Evolutionary conservation across 2,797 vertebrate species (phyloP), one percentile per base, ranked within the genome.

Genomic region (Tenualosa ilisha): DNA sequence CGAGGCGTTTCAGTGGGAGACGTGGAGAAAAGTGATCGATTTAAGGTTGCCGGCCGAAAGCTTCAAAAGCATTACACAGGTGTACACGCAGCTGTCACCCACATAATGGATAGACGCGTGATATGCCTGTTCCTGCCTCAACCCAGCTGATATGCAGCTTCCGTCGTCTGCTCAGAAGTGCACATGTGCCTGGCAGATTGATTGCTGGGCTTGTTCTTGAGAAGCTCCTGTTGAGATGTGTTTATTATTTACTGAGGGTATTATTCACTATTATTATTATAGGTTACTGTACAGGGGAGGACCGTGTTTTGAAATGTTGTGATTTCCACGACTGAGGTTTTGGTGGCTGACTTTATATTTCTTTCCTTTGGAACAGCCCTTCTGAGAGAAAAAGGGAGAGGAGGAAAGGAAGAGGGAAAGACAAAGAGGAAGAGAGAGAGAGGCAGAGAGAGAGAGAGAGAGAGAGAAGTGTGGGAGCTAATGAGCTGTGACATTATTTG

Each of bases 401-500:
- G 61, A 82, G 15, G 56, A 81, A 43, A 59, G 20, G 4, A 22
- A 43, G 65, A 40, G 81, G 31, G 63, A 68, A n/a, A 63, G 22
- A 0, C n/a, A 0, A 6, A 40, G 46, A 79, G 79, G 13, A 46
- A 81, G 53, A 59, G 20, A 12, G 46, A 53, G 65, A 40, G 65
- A 72, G 65, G n/a, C 11, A 79, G 40, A 43, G 40, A 79, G 37
- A 46, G 65, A 79, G 72, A 46, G 72, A 79, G 37, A 8, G 17
- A 22, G 15, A 75, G 31, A 43, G 13, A 17, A 37, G 13, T 43
- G 13, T 40, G 37, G 17, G 40, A 79, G 13, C 83, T 83, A 86
- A 88, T 86, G 81, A 86, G 81, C 83, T 81, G 24, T 86, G 85
- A 83, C 85, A 86, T 49, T 79, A 83, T 88, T 85, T 53, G 81